Evolutionary conservation across 2,888 invertebrate species (phyloP).

Genomic region (Bombylius major): DNA sequence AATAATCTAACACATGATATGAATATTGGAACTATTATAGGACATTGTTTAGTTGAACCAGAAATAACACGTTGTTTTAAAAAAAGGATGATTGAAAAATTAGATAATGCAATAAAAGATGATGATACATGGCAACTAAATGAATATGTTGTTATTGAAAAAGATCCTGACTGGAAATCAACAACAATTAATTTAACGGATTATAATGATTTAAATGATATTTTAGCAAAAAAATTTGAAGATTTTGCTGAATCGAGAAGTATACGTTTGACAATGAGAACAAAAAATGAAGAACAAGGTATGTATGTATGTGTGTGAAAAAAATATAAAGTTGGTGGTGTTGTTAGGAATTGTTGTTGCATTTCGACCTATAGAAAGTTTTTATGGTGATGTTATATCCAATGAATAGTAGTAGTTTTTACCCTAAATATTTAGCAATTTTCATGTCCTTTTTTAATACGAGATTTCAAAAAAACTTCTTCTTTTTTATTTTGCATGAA

Average conservation of each 20-base stretch:
- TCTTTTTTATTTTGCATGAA: too few species aligned
- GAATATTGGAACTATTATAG: conserved; percentile 14
- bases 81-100: conserved; percentile 28
- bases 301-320: too few species aligned
- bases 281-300: conserved; percentile 24
- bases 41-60: conserved; percentile 23
- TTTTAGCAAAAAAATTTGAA: background rate
- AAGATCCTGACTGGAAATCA: conserved; percentile 13
- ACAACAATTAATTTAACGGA: background rate
- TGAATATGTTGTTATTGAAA: conserved; percentile 26
- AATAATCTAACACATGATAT: background rate
- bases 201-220: conserved; percentile 5
- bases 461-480: too few species aligned
- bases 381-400: too few species aligned
- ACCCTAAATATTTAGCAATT: too few species aligned
- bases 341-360: too few species aligned
- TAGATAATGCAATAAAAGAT: conserved; percentile 36
- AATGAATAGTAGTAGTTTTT: too few species aligned
- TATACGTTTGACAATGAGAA: conserved; percentile 32
- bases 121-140: conserved; percentile 30
- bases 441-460: too few species aligned
- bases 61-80: conserved; percentile 33
- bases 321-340: too few species aligned
- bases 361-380: too few species aligned
- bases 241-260: conserved; percentile 36